phyloP scores from a whole-genome alignment of 1,140 invertebrate genomes.

The Orchestia grillus region DNA sequence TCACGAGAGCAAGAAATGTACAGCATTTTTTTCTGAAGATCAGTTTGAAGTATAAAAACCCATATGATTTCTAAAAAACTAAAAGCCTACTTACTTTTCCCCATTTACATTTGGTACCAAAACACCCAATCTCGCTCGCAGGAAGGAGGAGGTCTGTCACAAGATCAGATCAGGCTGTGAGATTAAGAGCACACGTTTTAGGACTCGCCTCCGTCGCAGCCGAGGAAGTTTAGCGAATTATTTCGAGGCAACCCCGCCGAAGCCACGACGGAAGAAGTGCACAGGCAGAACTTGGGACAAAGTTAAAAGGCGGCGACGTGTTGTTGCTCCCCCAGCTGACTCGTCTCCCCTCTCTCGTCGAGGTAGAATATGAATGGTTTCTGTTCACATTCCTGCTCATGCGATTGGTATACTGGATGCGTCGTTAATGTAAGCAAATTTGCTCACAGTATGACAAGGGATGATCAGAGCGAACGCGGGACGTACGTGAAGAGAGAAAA shows the following conservation, averaged over 20 bases:
- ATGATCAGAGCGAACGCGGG: too few species aligned
- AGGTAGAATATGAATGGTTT: background rate
- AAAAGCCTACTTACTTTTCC: background rate
- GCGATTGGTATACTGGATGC: background rate
- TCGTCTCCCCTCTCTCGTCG: background rate
- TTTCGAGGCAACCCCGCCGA: background rate
- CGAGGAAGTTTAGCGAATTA: background rate
- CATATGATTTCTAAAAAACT: background rate
- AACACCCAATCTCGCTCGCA: background rate
- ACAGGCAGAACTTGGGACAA: background rate
- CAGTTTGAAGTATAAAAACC: background rate
- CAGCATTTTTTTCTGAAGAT: background rate
- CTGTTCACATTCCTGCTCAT: too few species aligned
- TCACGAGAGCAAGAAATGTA: background rate
- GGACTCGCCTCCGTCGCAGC: background rate
- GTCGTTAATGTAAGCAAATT: background rate
- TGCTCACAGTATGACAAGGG: background rate
- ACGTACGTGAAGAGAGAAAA: background rate
- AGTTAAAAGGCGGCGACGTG: background rate
- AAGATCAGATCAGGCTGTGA: background rate
- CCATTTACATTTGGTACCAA: background rate
- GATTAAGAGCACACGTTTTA: background rate
- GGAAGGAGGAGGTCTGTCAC: background rate
- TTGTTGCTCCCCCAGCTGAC: background rate
- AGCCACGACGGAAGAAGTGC: background rate